phyloP scores from a whole-genome alignment of 2,797 vertebrate species.

The Chaetodon trifasciatus region DNA sequence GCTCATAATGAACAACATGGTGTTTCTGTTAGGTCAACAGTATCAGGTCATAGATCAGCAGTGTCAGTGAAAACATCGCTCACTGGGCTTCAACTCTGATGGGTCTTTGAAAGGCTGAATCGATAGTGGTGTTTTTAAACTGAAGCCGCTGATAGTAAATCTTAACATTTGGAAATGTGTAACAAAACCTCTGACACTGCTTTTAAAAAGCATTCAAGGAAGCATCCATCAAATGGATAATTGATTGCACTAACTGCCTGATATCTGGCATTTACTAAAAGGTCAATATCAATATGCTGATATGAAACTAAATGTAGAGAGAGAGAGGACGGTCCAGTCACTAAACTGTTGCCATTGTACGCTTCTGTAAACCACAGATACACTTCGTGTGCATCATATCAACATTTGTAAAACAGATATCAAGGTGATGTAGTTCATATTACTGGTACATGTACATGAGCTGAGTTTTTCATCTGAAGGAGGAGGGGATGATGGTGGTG shows the following conservation, averaged over 20 bases:
- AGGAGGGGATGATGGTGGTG: too few species aligned
- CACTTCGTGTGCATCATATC: too few species aligned
- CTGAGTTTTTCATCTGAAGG: too few species aligned
- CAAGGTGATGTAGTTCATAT: too few species aligned
- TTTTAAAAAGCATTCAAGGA: not conserved
- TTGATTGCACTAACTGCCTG: not conserved
- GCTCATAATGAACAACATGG: conserved; percentile 64
- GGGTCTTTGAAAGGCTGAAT: conserved; percentile 29
- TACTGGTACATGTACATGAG: too few species aligned
- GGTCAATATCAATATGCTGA: conserved; percentile 6
- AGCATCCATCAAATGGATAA: conserved; percentile 4
- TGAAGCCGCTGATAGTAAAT: conserved; percentile 22
- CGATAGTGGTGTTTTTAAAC: not conserved
- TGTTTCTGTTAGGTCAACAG: conserved; percentile 57
- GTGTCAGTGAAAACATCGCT: conserved; percentile 41
- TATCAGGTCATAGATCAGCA: conserved; percentile 68
- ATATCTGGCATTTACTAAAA: conserved; percentile 18
- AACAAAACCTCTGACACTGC: conserved; percentile 1
- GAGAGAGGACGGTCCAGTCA: too few species aligned
- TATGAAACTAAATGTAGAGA: not conserved
- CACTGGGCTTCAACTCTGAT: conserved; percentile 15
- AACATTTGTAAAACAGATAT: too few species aligned
- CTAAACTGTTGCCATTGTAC: too few species aligned
- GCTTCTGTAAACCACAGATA: too few species aligned
- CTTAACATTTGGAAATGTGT: not conserved